Percentiles rank a stretch among this genome's conserved stretches.
Conservation (phyloP, 2,888 invertebrate species). For the Theretra japonica region DNA sequence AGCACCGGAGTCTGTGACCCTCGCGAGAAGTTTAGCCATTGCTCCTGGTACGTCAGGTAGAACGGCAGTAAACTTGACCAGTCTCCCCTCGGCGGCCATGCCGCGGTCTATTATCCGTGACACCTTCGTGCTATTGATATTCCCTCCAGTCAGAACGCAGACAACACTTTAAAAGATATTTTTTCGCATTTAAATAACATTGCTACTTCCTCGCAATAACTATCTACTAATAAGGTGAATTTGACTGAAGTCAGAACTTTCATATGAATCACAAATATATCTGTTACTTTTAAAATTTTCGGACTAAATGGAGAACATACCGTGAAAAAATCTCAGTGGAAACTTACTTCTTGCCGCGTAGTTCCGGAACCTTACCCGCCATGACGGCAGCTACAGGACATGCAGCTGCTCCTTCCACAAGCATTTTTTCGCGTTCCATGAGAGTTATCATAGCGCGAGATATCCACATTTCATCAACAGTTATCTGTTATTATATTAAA, state of each 20-base stretch:
- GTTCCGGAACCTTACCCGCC: constrained; percentile 89
- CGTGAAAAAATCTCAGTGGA: not conserved
- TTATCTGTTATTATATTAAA: constrained; percentile 65
- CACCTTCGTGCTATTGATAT: constrained; percentile 93
- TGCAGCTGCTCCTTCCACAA: constrained; percentile 94
- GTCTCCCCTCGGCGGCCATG: constrained; percentile 91
- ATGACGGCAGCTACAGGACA: constrained; percentile 91
- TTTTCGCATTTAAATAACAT: not conserved
- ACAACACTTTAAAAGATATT: constrained; percentile 86
- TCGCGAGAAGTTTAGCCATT: constrained; percentile 90
- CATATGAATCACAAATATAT: too few relatives aligned
- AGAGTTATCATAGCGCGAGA: constrained; percentile 90
- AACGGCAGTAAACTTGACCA: constrained; percentile 74
- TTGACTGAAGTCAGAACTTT: too few relatives aligned
- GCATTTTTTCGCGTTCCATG: constrained; percentile 90
- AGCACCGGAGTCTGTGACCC: constrained; percentile 89
- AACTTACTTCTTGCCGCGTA: constrained; percentile 89
- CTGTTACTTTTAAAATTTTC: too few relatives aligned
- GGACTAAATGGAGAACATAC: too few relatives aligned
- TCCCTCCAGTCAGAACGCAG: constrained; percentile 91
- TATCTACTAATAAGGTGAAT: too few relatives aligned
- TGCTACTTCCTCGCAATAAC: too few relatives aligned
- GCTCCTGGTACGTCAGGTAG: constrained; percentile 92
- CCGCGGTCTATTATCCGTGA: constrained; percentile 93
- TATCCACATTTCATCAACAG: constrained; percentile 90